Evolutionary conservation across 2,113 vertebrate species (phyloP).

Genomic region (Ptilorrhoa leucosticta): DNA sequence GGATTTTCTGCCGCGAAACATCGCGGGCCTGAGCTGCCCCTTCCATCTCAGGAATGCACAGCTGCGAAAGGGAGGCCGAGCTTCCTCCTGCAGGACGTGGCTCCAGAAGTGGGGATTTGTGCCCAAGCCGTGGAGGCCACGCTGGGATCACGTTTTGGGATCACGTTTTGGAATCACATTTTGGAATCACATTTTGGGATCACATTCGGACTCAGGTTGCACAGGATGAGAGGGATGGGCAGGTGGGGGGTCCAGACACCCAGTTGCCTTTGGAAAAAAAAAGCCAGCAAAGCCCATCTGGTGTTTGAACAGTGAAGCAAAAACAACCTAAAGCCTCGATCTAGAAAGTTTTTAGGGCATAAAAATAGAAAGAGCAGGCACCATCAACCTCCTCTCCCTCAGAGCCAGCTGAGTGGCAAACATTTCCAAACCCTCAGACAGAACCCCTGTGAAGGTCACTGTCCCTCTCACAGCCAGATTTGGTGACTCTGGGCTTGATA

Average conservation of each 20-base stretch:
- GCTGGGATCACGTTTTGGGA: background rate
- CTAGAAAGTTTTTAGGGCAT: background rate
- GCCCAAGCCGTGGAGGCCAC: background rate
- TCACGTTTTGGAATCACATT: background rate
- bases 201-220: accelerated
- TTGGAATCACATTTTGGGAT: too few relatives aligned
- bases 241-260: background rate
- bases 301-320: background rate
- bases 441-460: background rate
- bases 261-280: background rate
- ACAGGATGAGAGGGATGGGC: background rate
- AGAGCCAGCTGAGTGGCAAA: background rate
- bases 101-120: background rate
- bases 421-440: background rate
- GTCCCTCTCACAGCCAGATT: background rate
- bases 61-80: background rate
- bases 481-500: background rate
- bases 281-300: background rate
- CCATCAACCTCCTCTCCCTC: background rate
- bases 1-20: background rate
- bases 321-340: background rate
- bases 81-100: background rate
- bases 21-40: background rate
- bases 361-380: background rate
- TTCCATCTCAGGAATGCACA: slow-evolving; percentile 33